Evolutionary conservation across 2,888 invertebrate species (phyloP).

Genomic region (Cerastoderma edule): DNA sequence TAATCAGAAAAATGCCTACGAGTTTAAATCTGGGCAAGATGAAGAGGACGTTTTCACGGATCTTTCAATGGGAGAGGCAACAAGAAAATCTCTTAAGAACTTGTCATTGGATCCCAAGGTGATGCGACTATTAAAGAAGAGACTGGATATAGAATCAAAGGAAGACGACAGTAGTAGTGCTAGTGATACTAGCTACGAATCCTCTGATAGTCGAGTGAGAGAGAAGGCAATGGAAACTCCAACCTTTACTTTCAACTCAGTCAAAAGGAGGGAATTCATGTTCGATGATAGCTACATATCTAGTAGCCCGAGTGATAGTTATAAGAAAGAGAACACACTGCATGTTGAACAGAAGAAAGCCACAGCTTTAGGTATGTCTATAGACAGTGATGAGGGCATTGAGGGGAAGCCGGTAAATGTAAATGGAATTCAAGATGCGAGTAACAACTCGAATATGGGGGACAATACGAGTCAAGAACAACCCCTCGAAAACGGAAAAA

Average conservation of each 20-base stretch:
- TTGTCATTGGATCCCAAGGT: slow-evolving; percentile 1
- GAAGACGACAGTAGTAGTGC: neutral
- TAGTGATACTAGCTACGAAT: slow-evolving; percentile 6
- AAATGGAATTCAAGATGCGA: neutral
- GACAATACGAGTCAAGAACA: neutral
- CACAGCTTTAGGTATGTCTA: slow-evolving; percentile 37
- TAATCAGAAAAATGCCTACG: neutral
- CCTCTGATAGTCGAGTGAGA: neutral
- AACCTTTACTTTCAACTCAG: too few species aligned
- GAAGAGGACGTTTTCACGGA: slow-evolving; percentile 42
- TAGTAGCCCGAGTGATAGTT: slow-evolving; percentile 25
- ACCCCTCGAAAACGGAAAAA: neutral
- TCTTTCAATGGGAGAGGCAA: slow-evolving; percentile 23
- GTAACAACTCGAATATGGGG: neutral
- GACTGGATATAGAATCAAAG: neutral
- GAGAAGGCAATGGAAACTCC: too few species aligned
- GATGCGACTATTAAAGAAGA: neutral
- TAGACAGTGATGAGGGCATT: slow-evolving; percentile 32
- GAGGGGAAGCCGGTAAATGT: neutral
- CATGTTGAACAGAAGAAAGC: slow-evolving; percentile 19
- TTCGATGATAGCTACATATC: slow-evolving; percentile 48
- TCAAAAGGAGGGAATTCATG: too few species aligned
- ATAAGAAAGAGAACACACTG: neutral
- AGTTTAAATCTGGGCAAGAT: neutral
- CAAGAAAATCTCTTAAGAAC: slow-evolving; percentile 7